phyloP scores from a whole-genome alignment of 1,140 invertebrate genomes.

The Drosophila kikkawai region DNA sequence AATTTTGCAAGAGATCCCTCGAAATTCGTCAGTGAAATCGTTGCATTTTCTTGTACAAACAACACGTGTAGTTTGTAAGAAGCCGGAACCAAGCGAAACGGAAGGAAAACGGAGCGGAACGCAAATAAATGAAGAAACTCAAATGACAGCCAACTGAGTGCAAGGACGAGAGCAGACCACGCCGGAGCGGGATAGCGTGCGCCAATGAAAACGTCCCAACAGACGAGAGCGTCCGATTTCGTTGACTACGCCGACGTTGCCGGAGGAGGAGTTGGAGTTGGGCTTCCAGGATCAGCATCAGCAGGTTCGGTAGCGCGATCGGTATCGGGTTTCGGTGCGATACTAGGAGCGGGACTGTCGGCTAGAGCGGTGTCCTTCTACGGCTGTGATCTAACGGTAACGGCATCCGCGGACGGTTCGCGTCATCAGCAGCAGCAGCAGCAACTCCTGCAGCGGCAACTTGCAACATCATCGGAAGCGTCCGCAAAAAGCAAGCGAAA shows the following conservation, averaged over 20 bases:
- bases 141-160: slow-evolving; percentile 25
- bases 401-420: slow-evolving; percentile 31
- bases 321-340: slow-evolving; percentile 23
- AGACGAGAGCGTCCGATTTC: slow-evolving; percentile 72
- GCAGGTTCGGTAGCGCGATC: slow-evolving; percentile 3
- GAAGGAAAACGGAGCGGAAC: background rate
- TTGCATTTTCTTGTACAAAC: slow-evolving; percentile 61
- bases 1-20: slow-evolving; percentile 14
- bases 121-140: slow-evolving; percentile 3
- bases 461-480: slow-evolving; percentile 38
- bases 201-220: slow-evolving; percentile 80
- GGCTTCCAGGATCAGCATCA: slow-evolving; percentile 17
- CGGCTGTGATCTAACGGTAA: slow-evolving; percentile 60
- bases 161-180: slow-evolving; percentile 31
- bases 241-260: slow-evolving; percentile 73
- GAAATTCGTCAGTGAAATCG: slow-evolving; percentile 10
- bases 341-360: slow-evolving; percentile 32
- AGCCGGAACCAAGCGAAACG: slow-evolving; percentile 6
- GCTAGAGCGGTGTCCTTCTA: slow-evolving; percentile 47
- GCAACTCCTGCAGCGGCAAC: slow-evolving; percentile 31
- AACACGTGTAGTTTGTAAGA: slow-evolving; percentile 56
- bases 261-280: slow-evolving; percentile 35
- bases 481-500: slow-evolving; percentile 63
- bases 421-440: slow-evolving; percentile 25
- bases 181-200: slow-evolving; percentile 66